phyloP scores from a whole-genome alignment of 1,140 invertebrate genomes.

The Reticulitermes speratus region DNA sequence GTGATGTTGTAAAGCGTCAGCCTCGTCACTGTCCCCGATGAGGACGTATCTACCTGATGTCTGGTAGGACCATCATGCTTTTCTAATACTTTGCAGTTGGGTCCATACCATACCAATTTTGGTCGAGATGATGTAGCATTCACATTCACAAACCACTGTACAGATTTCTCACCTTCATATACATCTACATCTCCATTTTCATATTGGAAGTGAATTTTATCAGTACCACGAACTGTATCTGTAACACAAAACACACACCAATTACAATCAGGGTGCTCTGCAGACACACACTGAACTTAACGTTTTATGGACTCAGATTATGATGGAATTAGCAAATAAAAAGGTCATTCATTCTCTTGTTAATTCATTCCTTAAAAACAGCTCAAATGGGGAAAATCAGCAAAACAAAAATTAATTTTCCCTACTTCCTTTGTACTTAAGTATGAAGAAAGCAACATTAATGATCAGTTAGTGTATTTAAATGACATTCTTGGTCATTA shows the following conservation, averaged over 20 bases:
- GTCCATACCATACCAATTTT: background rate
- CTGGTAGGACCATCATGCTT: background rate
- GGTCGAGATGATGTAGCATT: background rate
- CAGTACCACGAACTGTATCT: background rate
- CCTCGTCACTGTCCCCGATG: background rate
- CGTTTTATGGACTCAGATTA: too few relatives aligned
- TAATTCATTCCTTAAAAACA: too few relatives aligned
- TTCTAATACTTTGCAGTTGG: background rate
- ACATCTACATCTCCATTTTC: background rate
- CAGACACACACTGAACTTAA: too few relatives aligned
- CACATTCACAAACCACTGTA: background rate
- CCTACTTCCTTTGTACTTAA: too few relatives aligned
- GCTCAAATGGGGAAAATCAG: too few relatives aligned
- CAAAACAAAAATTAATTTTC: too few relatives aligned
- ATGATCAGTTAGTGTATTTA: too few relatives aligned
- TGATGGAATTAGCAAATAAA: too few relatives aligned
- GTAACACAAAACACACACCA: background rate
- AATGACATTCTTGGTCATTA: too few relatives aligned
- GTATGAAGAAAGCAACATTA: too few relatives aligned
- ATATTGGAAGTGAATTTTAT: background rate
- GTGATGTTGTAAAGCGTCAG: background rate
- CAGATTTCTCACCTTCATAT: background rate
- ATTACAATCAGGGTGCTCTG: background rate
- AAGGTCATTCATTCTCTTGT: too few relatives aligned
- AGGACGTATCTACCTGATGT: background rate